Conservation (phyloP, 2,113 vertebrate species). For the Sialia sialis region DNA sequence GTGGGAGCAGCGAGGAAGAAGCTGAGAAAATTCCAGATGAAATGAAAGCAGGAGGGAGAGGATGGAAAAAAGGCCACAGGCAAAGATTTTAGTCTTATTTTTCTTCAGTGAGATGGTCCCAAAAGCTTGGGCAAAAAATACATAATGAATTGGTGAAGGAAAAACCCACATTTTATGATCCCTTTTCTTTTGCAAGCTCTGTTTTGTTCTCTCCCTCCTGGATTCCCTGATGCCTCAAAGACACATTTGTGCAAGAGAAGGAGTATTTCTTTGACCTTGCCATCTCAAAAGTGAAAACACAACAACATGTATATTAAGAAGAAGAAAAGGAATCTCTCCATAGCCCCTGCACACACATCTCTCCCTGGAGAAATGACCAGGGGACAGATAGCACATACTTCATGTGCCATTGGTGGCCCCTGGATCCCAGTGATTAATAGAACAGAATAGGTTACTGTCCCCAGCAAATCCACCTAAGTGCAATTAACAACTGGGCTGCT, state of each 20-base stretch:
- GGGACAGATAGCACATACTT: constrained; percentile 18
- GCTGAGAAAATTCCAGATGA: not conserved
- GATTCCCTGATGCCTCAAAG: constrained; percentile 7
- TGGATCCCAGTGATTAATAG: constrained; percentile 17
- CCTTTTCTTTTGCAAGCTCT: not conserved
- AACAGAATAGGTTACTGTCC: not conserved
- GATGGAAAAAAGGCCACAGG: not conserved
- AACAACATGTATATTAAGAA: constrained; percentile 53
- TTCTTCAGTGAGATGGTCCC: not conserved
- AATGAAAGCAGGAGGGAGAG: not conserved
- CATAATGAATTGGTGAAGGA: not conserved
- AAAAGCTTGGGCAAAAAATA: not conserved
- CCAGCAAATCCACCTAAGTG: not conserved
- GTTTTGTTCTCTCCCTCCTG: not conserved
- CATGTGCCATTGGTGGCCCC: not conserved
- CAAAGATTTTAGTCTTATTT: not conserved
- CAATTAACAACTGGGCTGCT: constrained; percentile 19
- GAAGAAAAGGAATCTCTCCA: constrained; percentile 29
- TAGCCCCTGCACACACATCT: constrained; percentile 4
- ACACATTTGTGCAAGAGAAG: constrained; percentile 45
- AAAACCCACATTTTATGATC: not conserved
- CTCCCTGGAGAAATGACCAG: constrained; percentile 10
- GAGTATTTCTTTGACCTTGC: constrained; percentile 59
- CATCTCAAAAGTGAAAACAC: constrained; percentile 23
- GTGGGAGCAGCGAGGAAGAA: accelerated